These are phyloP conservation scores for Empis livida DNA, from an alignment of 2,888 invertebrate genomes.

Conservation along the genomic window DNA sequence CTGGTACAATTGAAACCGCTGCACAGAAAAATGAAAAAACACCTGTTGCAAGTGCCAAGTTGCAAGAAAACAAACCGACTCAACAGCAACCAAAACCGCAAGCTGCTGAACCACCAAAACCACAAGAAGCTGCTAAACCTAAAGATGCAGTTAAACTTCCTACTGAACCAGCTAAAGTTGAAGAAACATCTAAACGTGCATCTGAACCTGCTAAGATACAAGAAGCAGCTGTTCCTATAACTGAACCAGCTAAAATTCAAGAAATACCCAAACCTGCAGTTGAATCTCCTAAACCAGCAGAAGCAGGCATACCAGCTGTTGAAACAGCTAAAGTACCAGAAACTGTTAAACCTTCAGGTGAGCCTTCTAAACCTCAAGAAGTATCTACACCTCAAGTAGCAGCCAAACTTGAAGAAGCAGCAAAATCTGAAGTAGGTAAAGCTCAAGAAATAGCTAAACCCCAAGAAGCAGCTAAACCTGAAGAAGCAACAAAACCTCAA, in stretches of 20 bases:
- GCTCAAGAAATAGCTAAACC: not conserved
- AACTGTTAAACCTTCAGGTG: slow-evolving; percentile 45
- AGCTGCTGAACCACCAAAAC: not conserved
- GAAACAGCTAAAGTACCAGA: slow-evolving; percentile 47
- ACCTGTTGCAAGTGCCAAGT: too few relatives aligned
- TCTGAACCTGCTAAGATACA: not conserved
- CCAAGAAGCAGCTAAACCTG: slow-evolving; percentile 43
- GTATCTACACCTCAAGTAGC: slow-evolving; percentile 41
- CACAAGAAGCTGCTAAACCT: not conserved
- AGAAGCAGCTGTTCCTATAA: too few relatives aligned
- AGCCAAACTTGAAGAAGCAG: not conserved
- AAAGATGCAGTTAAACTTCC: not conserved
- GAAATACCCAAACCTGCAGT: slow-evolving; percentile 51
- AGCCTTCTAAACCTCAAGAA: slow-evolving; percentile 55
- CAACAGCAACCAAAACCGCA: slow-evolving; percentile 2
- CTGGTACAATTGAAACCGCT: too few relatives aligned
- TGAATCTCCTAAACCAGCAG: slow-evolving; percentile 62
- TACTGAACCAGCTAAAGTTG: not conserved
- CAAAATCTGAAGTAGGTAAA: slow-evolving; percentile 29
- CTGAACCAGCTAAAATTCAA: slow-evolving; percentile 5
- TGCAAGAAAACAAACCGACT: slow-evolving; percentile 5
- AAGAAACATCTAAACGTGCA: not conserved
- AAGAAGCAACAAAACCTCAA: slow-evolving; percentile 53
- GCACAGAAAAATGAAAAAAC: too few relatives aligned
- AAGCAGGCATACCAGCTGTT: slow-evolving; percentile 65